Evolutionary conservation across 2,888 invertebrate species (phyloP).

Genomic region (Lordiphosa andalusiaca): DNA sequence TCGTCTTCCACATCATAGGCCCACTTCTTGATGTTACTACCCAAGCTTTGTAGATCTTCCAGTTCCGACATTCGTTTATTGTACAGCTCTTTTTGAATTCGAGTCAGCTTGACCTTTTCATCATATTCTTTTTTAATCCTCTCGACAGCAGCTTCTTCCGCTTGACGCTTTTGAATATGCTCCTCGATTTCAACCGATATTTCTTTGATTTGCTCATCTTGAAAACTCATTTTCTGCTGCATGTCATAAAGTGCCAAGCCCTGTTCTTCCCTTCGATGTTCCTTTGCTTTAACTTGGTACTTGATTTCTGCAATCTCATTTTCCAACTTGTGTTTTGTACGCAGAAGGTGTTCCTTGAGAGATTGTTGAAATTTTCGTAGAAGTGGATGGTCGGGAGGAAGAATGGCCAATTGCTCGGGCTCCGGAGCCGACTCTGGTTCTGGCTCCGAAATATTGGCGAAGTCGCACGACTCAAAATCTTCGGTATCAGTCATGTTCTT

Average conservation of each 20-base stretch:
- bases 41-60: slow-evolving; percentile 73
- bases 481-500: slow-evolving; percentile 35
- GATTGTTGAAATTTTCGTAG: slow-evolving; percentile 87
- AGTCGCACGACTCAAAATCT: slow-evolving; percentile 36
- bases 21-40: slow-evolving; percentile 78
- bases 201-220: slow-evolving; percentile 81
- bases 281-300: slow-evolving; percentile 74
- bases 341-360: slow-evolving; percentile 84
- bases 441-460: slow-evolving; percentile 33
- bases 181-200: slow-evolving; percentile 80
- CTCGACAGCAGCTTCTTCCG: slow-evolving; percentile 76
- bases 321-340: slow-evolving; percentile 84
- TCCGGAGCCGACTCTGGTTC: slow-evolving; percentile 20
- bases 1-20: slow-evolving; percentile 77
- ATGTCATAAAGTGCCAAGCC: slow-evolving; percentile 81
- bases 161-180: slow-evolving; percentile 73
- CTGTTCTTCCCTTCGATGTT: slow-evolving; percentile 78
- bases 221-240: slow-evolving; percentile 81
- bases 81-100: slow-evolving; percentile 68
- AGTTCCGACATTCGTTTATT: slow-evolving; percentile 75
- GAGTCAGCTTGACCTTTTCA: slow-evolving; percentile 60
- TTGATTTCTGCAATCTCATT: slow-evolving; percentile 86
- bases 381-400: slow-evolving; percentile 87
- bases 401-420: slow-evolving; percentile 50
- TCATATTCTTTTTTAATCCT: slow-evolving; percentile 78